phyloP scores from a whole-genome alignment of 2,113 vertebrate genomes.

The Dromiciops gliroides region DNA sequence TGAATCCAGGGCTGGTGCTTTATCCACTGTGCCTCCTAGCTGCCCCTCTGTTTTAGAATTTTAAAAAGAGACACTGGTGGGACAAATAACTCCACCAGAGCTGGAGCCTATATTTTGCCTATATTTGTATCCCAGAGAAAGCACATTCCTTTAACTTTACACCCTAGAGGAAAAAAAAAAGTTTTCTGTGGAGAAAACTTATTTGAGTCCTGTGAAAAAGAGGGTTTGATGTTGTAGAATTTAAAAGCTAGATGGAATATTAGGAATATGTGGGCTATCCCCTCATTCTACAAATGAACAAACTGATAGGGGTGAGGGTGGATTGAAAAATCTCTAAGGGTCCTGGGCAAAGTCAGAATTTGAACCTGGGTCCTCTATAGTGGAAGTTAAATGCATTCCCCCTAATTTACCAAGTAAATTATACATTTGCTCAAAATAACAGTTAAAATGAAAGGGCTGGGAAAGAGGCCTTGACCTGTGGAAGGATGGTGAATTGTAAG shows the following conservation, averaged over 20 bases:
- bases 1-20: no score
- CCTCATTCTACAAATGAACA: constrained; percentile 35
- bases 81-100: neutral
- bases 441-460: constrained; percentile 41
- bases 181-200: constrained; percentile 3
- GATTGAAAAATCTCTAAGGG: neutral
- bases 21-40: no score
- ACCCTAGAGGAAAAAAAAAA: neutral
- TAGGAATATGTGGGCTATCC: constrained; percentile 12
- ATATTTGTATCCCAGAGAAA: neutral
- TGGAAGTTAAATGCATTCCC: neutral
- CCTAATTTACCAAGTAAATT: neutral
- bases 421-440: neutral
- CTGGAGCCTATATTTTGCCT: neutral
- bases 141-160: constrained; percentile 11
- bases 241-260: neutral
- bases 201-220: neutral
- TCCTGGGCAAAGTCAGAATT: neutral
- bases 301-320: neutral
- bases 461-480: neutral
- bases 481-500: neutral
- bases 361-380: neutral
- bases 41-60: no score
- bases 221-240: neutral
- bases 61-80: neutral